phyloP scores from a whole-genome alignment of 2,888 invertebrate genomes.

The Biston betularia region DNA sequence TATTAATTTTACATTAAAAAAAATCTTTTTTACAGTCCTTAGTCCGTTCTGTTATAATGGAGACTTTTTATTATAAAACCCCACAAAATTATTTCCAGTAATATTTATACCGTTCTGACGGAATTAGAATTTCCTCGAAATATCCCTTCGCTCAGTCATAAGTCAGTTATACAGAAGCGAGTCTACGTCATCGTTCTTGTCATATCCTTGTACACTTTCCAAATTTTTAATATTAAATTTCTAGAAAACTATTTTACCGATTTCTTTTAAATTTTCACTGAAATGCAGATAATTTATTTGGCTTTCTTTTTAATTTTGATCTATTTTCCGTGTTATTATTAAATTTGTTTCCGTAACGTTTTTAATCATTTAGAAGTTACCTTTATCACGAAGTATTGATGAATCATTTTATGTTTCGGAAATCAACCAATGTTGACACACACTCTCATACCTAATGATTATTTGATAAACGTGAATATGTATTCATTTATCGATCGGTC shows the following conservation, averaged over 20 bases:
- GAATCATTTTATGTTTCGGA: conserved; percentile 9
- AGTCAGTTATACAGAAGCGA: not conserved
- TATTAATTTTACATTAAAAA: too few species aligned
- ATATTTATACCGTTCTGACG: not conserved
- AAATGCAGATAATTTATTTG: not conserved
- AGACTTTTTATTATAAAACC: not conserved
- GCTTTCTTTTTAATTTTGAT: not conserved
- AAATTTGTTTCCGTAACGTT: too few species aligned
- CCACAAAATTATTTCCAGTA: not conserved
- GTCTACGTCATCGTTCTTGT: conserved; percentile 2
- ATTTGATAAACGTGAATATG: too few species aligned
- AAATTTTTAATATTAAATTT: not conserved
- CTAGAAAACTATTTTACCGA: not conserved
- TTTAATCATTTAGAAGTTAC: not conserved
- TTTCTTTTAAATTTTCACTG: not conserved
- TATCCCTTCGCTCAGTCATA: conserved; percentile 1
- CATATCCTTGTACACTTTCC: not conserved
- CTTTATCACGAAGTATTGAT: not conserved
- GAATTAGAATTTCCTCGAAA: conserved; percentile 3
- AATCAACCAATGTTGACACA: conserved; percentile 3
- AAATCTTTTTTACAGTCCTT: too few species aligned
- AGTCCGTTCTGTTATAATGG: not conserved
- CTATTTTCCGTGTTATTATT: not conserved
- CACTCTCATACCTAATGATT: not conserved
- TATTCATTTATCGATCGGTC: too few species aligned